A percentile compares a stretch with the other conserved stretches of the same genome.
phyloP scores from a whole-genome alignment of 2,113 vertebrate genomes.

The Cyprinodon brontotheroides region DNA sequence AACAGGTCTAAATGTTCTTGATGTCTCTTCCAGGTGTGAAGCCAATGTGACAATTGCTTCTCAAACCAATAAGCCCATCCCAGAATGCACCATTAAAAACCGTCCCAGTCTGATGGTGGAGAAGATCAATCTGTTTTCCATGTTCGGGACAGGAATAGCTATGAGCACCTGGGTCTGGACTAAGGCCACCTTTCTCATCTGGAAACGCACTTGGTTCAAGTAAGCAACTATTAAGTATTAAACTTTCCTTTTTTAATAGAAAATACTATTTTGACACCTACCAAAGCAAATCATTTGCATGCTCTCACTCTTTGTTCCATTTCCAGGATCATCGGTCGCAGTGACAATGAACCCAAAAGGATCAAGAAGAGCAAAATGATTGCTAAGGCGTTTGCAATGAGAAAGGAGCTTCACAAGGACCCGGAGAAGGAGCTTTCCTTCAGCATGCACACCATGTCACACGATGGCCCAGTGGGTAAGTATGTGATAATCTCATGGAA shows the following conservation, averaged over 20 bases:
- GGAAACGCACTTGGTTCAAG: constrained; percentile 98
- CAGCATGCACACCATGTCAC: constrained; percentile 96
- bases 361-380: constrained; percentile 99
- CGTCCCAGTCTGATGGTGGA: constrained; percentile 94
- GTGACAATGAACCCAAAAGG: constrained; percentile 94
- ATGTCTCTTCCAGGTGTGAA: constrained; percentile 84
- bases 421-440: constrained; percentile 93
- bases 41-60: constrained; percentile 96
- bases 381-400: constrained; percentile 95
- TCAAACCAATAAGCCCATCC: constrained; percentile 94
- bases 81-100: constrained; percentile 96
- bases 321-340: constrained; percentile 89
- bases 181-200: constrained; percentile 96
- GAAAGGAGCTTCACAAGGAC: constrained; percentile 93
- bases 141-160: constrained; percentile 96
- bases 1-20: not conserved
- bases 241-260: not conserved
- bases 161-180: constrained; percentile 99
- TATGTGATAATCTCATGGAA: not conserved
- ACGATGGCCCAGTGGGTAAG: constrained; percentile 94
- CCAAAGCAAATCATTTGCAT: not conserved
- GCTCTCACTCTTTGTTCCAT: not conserved
- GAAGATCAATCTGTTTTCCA: constrained; percentile 98
- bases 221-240: constrained; percentile 54
- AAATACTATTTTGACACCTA: not conserved